Percentiles rank a stretch among this genome's conserved stretches.
These are phyloP conservation scores for Micoletzkya japonica DNA, from an alignment of 2,888 invertebrate genomes.

Conservation along the genomic window DNA sequence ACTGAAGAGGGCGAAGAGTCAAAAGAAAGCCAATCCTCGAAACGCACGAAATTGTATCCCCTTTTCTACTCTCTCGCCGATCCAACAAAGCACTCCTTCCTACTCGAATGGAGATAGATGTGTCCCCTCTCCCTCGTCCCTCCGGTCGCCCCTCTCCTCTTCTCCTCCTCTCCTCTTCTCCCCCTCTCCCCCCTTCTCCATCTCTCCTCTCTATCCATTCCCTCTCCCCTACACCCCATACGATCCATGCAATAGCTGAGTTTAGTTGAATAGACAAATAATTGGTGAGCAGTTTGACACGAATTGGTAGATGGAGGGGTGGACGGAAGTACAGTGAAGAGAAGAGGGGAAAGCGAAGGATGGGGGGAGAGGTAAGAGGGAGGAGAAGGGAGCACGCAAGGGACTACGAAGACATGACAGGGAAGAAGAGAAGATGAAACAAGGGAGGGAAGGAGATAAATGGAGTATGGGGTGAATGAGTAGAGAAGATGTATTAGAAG, in stretches of 20 bases:
- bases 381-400: neutral
- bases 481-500: too few relatives aligned
- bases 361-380: neutral
- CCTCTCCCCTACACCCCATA: neutral
- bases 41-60: neutral
- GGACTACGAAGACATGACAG: neutral
- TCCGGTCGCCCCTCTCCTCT: neutral
- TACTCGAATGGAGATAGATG: neutral
- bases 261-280: too few relatives aligned
- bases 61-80: neutral
- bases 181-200: neutral
- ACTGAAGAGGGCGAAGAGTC: too few relatives aligned
- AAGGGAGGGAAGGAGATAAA: neutral
- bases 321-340: neutral
- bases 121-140: neutral
- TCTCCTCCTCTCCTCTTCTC: slow-evolving; percentile 5
- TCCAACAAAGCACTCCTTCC: slow-evolving; percentile 4
- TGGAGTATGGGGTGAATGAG: too few relatives aligned
- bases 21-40: too few relatives aligned
- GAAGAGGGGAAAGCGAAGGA: slow-evolving; percentile 7
- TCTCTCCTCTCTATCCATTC: neutral
- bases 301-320: neutral
- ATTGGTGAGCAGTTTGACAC: too few relatives aligned
- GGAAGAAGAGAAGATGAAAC: slow-evolving; percentile 2
- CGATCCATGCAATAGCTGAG: too few relatives aligned